phyloP scores from a whole-genome alignment of 1,140 invertebrate genomes.

The Solenopsis invicta region DNA sequence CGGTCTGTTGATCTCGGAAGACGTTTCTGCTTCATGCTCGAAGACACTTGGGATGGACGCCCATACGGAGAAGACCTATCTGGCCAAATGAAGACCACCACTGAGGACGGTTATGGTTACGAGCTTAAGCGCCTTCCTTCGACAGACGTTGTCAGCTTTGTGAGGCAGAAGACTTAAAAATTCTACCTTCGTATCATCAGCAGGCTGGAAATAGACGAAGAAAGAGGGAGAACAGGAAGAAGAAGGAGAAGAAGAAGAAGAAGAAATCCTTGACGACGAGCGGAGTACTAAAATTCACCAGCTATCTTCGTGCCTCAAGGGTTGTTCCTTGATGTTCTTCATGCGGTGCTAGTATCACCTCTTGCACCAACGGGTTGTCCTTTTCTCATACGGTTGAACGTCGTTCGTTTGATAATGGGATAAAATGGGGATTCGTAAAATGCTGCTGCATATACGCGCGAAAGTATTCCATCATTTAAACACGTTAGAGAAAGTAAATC shows the following conservation, averaged over 20 bases:
- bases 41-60: conserved; percentile 52
- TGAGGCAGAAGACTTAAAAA: conserved; percentile 81
- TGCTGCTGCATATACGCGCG: background rate
- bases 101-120: conserved; percentile 66
- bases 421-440: conserved; percentile 29
- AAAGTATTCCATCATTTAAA: conserved; percentile 52
- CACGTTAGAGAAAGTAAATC: conserved; percentile 3
- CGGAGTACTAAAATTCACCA: conserved; percentile 76
- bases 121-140: conserved; percentile 68
- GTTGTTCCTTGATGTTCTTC: conserved; percentile 55
- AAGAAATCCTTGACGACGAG: conserved; percentile 30
- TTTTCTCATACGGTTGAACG: conserved; percentile 29
- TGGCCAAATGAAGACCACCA: conserved; percentile 55
- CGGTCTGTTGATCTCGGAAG: conserved; percentile 53
- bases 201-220: conserved; percentile 24
- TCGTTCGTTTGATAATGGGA: conserved; percentile 42
- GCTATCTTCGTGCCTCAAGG: conserved; percentile 71
- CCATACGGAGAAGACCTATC: conserved; percentile 29
- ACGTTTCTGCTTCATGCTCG: conserved; percentile 53
- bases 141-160: conserved; percentile 79
- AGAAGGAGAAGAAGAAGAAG: background rate
- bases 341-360: background rate
- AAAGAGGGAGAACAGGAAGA: background rate
- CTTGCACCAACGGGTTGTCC: background rate
- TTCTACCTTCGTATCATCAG: conserved; percentile 67